Conservation (phyloP, 2,888 invertebrate genomes). For the Hirtodrosophila cameraria region DNA sequence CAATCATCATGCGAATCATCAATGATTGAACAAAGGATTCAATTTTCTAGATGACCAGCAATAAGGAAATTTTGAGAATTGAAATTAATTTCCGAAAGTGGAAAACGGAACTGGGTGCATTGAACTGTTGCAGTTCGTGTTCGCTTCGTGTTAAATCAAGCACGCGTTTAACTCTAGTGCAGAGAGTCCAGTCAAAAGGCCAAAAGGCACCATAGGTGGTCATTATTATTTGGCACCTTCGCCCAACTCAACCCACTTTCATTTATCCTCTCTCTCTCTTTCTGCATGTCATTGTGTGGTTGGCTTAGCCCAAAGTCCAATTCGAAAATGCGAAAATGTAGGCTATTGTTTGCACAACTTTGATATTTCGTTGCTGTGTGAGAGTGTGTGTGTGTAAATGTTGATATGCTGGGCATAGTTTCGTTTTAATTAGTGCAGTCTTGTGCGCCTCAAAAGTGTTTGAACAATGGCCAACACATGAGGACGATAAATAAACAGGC, state of each 20-base stretch:
- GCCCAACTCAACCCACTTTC: not conserved
- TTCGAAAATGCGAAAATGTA: conserved; percentile 44
- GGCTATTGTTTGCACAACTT: conserved; percentile 44
- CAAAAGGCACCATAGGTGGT: conserved; percentile 2
- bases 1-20: too few species aligned
- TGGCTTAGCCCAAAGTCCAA: conserved; percentile 33
- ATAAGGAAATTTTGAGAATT: too few species aligned
- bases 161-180: too few species aligned
- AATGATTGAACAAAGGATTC: too few species aligned
- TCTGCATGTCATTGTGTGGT: conserved; percentile 46
- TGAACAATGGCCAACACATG: not conserved
- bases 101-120: too few species aligned
- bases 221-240: not conserved
- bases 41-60: too few species aligned
- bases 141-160: too few species aligned
- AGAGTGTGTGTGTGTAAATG: conserved; percentile 5
- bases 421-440: conserved; percentile 33
- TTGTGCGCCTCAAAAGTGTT: conserved; percentile 8
- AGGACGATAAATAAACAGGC: not conserved
- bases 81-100: too few species aligned
- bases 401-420: conserved; percentile 10
- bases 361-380: conserved; percentile 31
- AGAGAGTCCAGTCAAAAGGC: conserved; percentile 6
- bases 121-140: too few species aligned
- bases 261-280: not conserved